These are phyloP conservation scores for Halcyon malimbica DNA, from an alignment of 2,113 vertebrate genomes.

Conservation along the genomic window DNA sequence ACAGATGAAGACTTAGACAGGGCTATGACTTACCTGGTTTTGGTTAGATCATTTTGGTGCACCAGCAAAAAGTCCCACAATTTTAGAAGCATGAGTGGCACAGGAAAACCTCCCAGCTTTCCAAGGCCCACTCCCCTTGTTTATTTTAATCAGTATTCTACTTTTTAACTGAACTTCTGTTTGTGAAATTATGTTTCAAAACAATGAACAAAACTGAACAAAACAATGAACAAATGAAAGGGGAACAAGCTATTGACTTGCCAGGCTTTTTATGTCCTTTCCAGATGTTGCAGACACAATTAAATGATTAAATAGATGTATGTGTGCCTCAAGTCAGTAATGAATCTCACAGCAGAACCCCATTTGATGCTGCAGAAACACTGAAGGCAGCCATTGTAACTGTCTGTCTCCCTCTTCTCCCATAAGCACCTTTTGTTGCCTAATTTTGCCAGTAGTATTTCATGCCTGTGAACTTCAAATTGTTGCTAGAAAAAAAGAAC, in stretches of 20 bases:
- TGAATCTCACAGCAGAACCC: not conserved
- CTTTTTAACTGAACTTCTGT: not conserved
- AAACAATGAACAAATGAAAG: no score
- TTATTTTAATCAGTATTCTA: not conserved
- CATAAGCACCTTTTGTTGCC: not conserved
- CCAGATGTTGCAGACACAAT: not conserved
- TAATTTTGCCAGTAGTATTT: not conserved
- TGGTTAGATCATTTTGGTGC: not conserved
- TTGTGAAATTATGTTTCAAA: not conserved
- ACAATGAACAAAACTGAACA: no score
- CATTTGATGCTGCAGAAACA: not conserved
- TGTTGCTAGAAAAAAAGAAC: not conserved
- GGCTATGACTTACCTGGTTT: not conserved
- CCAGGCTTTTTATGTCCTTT: not conserved
- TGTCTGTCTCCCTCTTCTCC: not conserved
- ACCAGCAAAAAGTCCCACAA: not conserved
- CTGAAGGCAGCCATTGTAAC: not conserved
- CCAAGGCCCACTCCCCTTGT: not conserved
- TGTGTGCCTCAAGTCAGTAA: not conserved
- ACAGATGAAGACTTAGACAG: not conserved
- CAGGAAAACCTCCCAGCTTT: not conserved
- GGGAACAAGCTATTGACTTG: not conserved
- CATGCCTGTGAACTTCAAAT: not conserved
- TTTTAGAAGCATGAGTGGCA: not conserved
- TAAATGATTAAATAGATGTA: not conserved